Evolutionary conservation across 2,113 vertebrate genomes (phyloP).

Genomic region (Dicaeum eximium): DNA sequence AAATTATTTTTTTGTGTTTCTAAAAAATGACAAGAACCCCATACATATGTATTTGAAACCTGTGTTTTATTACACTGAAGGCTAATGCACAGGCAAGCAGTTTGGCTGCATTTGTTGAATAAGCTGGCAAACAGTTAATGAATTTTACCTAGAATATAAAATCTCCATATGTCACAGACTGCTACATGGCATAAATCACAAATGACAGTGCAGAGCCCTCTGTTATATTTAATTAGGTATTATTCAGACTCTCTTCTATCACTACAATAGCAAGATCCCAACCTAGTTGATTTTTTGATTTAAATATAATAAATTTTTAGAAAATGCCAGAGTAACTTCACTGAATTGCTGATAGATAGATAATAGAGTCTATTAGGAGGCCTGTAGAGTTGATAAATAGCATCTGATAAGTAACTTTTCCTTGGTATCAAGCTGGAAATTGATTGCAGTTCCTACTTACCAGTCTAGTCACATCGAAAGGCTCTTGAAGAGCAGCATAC

Average conservation of each 20-base stretch:
- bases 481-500: constrained; percentile 18
- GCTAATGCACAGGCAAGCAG: not conserved
- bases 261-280: not conserved
- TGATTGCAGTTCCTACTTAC: constrained; percentile 54
- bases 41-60: not conserved
- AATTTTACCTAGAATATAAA: not conserved
- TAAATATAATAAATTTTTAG: not conserved
- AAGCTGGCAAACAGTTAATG: not conserved
- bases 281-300: not conserved
- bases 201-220: not conserved
- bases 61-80: not conserved
- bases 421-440: constrained; percentile 37
- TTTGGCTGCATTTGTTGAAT: not conserved
- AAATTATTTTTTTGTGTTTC: not conserved
- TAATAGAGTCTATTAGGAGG: constrained; percentile 30
- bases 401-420: constrained; percentile 54
- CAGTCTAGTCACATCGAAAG: constrained; percentile 52
- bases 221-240: not conserved
- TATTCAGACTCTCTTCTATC: not conserved
- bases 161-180: not conserved
- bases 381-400: constrained; percentile 38
- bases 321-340: not conserved
- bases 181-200: not conserved
- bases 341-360: constrained; percentile 25
- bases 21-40: not conserved